phyloP scores from a whole-genome alignment of 2,888 invertebrate species.

The Cyclophora punctaria region DNA sequence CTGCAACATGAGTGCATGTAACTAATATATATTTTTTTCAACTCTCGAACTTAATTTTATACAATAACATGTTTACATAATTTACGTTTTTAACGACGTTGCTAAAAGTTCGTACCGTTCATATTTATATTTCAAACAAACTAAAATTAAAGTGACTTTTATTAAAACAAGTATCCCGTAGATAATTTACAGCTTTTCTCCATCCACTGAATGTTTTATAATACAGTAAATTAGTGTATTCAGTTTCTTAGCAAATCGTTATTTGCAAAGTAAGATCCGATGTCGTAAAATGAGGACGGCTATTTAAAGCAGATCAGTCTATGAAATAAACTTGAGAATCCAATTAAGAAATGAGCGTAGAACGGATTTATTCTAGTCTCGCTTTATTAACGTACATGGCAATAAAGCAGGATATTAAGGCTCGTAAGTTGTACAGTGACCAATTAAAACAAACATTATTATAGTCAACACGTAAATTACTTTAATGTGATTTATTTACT shows the following conservation, averaged over 20 bases:
- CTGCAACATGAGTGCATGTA: no score
- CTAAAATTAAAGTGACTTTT: no score
- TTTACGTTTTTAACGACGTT: no score
- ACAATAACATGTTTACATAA: no score
- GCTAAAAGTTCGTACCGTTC: no score
- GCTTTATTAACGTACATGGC: slow-evolving; percentile 57
- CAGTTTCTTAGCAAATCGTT: slow-evolving; percentile 12
- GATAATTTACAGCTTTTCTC: no score
- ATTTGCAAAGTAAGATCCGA: slow-evolving; percentile 42
- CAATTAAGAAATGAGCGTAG: slow-evolving; percentile 67
- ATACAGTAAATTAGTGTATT: slow-evolving; percentile 6
- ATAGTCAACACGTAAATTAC: no score
- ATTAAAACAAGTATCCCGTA: no score
- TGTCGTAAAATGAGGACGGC: slow-evolving; percentile 53
- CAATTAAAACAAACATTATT: slow-evolving; percentile 22
- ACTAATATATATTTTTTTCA: no score
- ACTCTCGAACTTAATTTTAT: no score
- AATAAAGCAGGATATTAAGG: slow-evolving; percentile 45
- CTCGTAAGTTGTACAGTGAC: slow-evolving; percentile 30
- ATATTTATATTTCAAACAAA: no score
- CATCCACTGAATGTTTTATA: not conserved
- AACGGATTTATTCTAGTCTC: slow-evolving; percentile 56
- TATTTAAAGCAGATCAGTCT: slow-evolving; percentile 58
- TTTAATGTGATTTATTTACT: no score
- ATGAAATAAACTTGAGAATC: slow-evolving; percentile 67